Base-by-base conservation (phyloP, 2,888 invertebrate species). In the Caenorhabditis virilis region DNA sequence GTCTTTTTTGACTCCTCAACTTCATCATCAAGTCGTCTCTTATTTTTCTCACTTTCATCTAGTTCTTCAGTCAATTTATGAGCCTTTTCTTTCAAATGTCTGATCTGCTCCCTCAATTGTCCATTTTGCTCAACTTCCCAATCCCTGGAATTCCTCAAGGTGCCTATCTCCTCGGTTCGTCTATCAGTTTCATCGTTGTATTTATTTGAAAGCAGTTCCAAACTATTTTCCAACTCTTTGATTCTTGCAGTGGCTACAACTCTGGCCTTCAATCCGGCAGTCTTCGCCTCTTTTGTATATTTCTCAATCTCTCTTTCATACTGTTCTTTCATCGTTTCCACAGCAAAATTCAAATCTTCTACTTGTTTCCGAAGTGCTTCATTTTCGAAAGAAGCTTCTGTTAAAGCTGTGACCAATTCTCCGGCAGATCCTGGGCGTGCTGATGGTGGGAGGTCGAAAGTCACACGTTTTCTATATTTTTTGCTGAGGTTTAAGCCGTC, bases 51-150 rank as follows among this genome's bases (percentile, higher is more conserved):
- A 15, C 58, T 66, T 5, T 51, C 64, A 22, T 72, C 72, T n/a
- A 76, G 16, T 41, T 76, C 76, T 30, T 65, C 71, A 1, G 57
- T 68, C 46, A 76, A 30, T 47, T 76, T 72, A 18, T 58, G 49
- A 30, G 51, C 36, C 27, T 76, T 76, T 47, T 73, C 72, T 39
- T 73, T 76, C 27, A 70, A 20, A 50, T 69, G 62, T 33, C 59
- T 63, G 1, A 79, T 45, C 48, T 79, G 74, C n/a, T 81, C 74
- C 7, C 76, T 46, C 15, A 81, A 59, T 18, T 59, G 58, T 7
- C 73, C 76, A 55, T 79, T 81, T 60, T 81, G 78, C 36, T 69
- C 63, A 23, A 81, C 52, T 46, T 77, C 75, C 78, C 79, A 81
- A 30, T 81, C 78, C 0, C 81, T 57, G 0, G 77, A 74, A 4